phyloP scores from a whole-genome alignment of 2,888 invertebrate genomes.

The Fragum sueziense region DNA sequence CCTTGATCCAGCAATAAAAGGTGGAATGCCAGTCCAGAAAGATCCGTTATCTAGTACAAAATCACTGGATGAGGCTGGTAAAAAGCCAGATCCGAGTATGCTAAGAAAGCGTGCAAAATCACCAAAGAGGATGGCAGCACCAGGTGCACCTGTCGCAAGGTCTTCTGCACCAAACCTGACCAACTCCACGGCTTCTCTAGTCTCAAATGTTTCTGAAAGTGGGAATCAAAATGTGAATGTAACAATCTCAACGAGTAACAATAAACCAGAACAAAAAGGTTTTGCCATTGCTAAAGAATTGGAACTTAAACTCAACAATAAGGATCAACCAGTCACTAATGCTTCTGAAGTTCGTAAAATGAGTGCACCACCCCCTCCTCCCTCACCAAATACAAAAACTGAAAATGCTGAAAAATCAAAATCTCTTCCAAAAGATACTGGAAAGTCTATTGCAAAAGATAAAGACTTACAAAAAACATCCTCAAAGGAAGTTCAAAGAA shows the following conservation, averaged over 20 bases:
- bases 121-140: slow-evolving; percentile 72
- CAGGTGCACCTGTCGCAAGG: slow-evolving; percentile 58
- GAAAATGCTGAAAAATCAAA: slow-evolving; percentile 46
- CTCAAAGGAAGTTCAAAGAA: slow-evolving; percentile 24
- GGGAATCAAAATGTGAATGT: slow-evolving; percentile 21
- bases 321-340: slow-evolving; percentile 21
- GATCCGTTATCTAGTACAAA: slow-evolving; percentile 34
- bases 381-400: slow-evolving; percentile 39
- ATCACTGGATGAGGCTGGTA: slow-evolving; percentile 41
- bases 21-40: slow-evolving; percentile 22
- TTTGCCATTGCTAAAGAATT: slow-evolving; percentile 72
- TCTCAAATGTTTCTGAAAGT: slow-evolving; percentile 34
- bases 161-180: slow-evolving; percentile 49
- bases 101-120: slow-evolving; percentile 72
- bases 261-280: slow-evolving; percentile 47
- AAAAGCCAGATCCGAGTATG: slow-evolving; percentile 54
- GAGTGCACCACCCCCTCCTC: slow-evolving; percentile 59
- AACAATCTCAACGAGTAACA: neutral
- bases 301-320: slow-evolving; percentile 68
- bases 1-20: neutral
- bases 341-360: slow-evolving; percentile 35
- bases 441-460: slow-evolving; percentile 38
- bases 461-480: slow-evolving; percentile 34
- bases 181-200: slow-evolving; percentile 51
- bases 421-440: slow-evolving; percentile 32